Base-by-base conservation (phyloP, 2,888 invertebrate species). In the Xylota sylvarum region DNA sequence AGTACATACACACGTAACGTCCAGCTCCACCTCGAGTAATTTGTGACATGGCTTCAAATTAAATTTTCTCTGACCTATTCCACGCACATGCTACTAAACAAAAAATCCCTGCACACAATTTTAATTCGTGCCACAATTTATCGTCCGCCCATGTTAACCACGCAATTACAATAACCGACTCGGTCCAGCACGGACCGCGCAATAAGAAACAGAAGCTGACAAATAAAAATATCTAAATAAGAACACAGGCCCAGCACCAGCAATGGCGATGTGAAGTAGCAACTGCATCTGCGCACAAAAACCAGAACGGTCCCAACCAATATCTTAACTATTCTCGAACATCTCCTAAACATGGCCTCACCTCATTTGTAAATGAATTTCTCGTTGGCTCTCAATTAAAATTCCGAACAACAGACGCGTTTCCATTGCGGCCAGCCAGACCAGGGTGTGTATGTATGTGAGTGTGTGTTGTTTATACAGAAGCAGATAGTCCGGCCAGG, bases 331-430 rank as follows among this genome's bases (percentile, higher is more conserved):
- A 86, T 86, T 86, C 86, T 43, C 60, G 82, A 88, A 88, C 88
- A 88, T 88, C 88, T 86, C 82, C 82, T 83, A 83, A 88, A 88
- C 87, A 88, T 87, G 88, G 86, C 81, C 87, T 85, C 87, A 88
- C 86, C 88, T 88, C 88, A 88, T 88, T 88, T 88, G 88, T 88
- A 88, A 88, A 88, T 88, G 88, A 88, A 88, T 88, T 88, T 88
- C 88, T 88, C 82, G 88, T 87, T 87, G 88, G 85, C 88, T 88
- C 88, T 88, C 88, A 88, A 88, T 88, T 88, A 88, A 88, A 88
- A 88, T 88, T 88, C 88, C 88, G 78, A 88, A 79, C 87, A 76
- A 83, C 32, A 74, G 81, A 67, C 77, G 77, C 85, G 81, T 67
- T 81, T 76, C 76, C 67, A 67, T 70, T 27, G 48, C 48, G 3